These are phyloP conservation scores for Tympanuchus pallidicinctus DNA, from an alignment of 2,113 vertebrate genomes.

Conservation along the genomic window DNA sequence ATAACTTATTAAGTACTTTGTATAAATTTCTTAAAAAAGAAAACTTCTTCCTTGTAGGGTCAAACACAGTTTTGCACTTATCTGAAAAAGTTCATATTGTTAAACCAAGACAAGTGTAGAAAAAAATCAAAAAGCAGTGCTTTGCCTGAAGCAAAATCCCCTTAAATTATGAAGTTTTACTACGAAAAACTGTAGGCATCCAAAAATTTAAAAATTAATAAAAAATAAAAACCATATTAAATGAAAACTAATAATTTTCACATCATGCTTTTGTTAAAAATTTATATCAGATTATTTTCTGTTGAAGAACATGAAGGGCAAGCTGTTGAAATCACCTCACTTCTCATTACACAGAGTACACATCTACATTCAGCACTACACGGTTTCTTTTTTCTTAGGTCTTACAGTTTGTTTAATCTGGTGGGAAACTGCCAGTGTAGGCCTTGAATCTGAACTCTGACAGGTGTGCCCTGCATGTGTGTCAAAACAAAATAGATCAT, in stretches of 20 bases:
- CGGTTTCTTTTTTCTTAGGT: not conserved
- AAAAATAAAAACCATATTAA: conserved; percentile 39
- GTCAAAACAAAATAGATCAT: not conserved
- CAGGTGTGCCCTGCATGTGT: not conserved
- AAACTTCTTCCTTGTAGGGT: conserved; percentile 72
- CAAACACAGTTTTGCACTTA: conserved; percentile 69
- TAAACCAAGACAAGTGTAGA: conserved; percentile 68
- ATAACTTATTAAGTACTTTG: conserved; percentile 79
- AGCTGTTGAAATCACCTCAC: not conserved
- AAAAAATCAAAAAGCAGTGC: conserved; percentile 69
- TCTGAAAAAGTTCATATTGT: conserved; percentile 70
- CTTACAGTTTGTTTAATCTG: not conserved
- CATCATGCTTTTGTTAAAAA: conserved; percentile 42
- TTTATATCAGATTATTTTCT: conserved; percentile 22
- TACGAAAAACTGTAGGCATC: conserved; percentile 31
- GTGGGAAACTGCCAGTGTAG: not conserved
- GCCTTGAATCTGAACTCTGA: not conserved
- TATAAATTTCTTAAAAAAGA: conserved; percentile 76
- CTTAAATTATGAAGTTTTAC: conserved; percentile 43
- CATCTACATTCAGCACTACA: not conserved
- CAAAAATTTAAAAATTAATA: conserved; percentile 63
- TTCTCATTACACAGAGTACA: not conserved
- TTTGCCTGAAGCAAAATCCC: conserved; percentile 53
- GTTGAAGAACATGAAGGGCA: conserved; percentile 25
- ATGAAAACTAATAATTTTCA: not conserved